Conservation (phyloP, 2,113 vertebrate genomes). For the Lanius ludovicianus region DNA sequence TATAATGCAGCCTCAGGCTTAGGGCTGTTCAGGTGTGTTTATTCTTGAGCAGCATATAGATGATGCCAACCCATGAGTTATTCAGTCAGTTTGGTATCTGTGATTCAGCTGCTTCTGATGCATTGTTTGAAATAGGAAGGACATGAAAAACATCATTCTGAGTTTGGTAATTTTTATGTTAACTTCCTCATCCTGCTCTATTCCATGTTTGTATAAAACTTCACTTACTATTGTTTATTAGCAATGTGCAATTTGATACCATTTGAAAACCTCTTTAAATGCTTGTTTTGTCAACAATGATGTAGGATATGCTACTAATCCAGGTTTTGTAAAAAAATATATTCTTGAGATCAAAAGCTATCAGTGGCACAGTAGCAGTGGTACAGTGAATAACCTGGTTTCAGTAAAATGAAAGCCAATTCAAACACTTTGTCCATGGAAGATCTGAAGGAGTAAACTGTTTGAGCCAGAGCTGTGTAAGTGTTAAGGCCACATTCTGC, state of each 20-base stretch:
- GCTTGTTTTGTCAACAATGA: neutral
- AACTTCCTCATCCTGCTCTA: neutral
- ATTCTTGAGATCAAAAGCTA: neutral
- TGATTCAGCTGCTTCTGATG: neutral
- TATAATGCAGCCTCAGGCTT: neutral
- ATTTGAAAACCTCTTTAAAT: neutral
- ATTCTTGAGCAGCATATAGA: neutral
- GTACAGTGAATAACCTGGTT: neutral
- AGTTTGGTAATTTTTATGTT: neutral
- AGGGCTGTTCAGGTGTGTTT: neutral
- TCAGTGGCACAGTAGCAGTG: neutral
- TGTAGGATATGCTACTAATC: neutral
- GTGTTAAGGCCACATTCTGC: neutral
- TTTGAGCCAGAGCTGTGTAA: neutral
- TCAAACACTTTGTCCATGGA: neutral
- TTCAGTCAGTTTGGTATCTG: neutral
- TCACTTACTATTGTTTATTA: neutral
- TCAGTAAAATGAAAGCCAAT: neutral
- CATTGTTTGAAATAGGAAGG: neutral
- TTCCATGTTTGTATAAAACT: neutral
- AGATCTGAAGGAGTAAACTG: neutral
- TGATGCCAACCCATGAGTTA: neutral
- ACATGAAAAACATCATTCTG: neutral
- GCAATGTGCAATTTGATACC: neutral
- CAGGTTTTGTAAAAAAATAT: neutral